These are phyloP conservation scores for Lysiphlebus fabarum DNA, from an alignment of 1,140 invertebrate species.

Conservation along the genomic window DNA sequence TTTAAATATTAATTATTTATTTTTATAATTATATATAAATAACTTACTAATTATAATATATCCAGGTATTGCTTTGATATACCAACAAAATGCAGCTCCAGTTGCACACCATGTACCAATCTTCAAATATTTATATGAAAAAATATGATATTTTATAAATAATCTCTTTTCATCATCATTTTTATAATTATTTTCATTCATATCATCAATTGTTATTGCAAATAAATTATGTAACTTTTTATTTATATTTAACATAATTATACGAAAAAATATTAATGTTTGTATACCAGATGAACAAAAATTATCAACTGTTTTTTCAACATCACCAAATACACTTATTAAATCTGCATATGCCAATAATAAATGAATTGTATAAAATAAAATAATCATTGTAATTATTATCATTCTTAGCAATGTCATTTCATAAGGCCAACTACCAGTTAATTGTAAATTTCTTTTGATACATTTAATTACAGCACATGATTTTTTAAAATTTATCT, in stretches of 20 bases:
- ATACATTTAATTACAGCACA: neutral
- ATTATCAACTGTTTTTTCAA: slow-evolving; percentile 20
- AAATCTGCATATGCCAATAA: slow-evolving; percentile 16
- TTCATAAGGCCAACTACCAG: neutral
- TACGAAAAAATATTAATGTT: slow-evolving; percentile 4
- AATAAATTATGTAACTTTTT: slow-evolving; percentile 3
- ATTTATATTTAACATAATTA: neutral
- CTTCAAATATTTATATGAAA: neutral
- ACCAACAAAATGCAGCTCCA: neutral
- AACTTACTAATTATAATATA: too few relatives aligned
- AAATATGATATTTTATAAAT: slow-evolving; percentile 4
- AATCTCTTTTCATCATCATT: slow-evolving; percentile 6
- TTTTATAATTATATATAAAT: too few relatives aligned
- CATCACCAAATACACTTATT: slow-evolving; percentile 16
- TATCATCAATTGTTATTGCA: neutral
- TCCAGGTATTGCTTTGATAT: neutral
- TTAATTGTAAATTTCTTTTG: too few relatives aligned
- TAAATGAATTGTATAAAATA: slow-evolving; percentile 11
- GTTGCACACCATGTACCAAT: neutral
- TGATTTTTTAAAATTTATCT: neutral
- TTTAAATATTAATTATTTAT: too few relatives aligned
- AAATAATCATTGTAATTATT: neutral
- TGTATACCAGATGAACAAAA: slow-evolving; percentile 14
- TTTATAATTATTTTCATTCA: neutral
- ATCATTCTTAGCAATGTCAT: neutral